Evolutionary conservation across 2,113 vertebrate species (phyloP), one percentile per base, ranked within the genome.

Genomic region (Oceanodroma tethys): DNA sequence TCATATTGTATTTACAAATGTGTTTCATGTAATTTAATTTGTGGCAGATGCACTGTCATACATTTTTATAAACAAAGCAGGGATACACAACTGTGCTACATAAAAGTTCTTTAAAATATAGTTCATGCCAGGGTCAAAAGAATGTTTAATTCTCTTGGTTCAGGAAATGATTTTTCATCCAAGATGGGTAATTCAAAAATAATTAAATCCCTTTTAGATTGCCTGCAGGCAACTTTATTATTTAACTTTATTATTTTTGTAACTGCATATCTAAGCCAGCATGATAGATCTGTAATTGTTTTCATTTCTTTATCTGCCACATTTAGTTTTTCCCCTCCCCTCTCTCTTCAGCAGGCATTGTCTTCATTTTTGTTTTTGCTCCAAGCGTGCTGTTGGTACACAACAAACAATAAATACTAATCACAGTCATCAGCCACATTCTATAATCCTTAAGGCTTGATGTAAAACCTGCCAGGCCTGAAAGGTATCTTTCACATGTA

Each of bases 231-330:
- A 95, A 84, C 72, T 94, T 95, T 95, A 95, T 93, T 95, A 93
- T 95, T 95, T 96, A 95, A 96, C 73, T 79, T 86, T 92, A 90
- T 95, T 94, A 79, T 95, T 92, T 95, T 94, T 92, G 52, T 91
- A 89, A 82, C 88, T 89, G 58, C 58, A 65, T 91, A 73, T 94
- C 91, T 87, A 85, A 95, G 30, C 34, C 94, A 91, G 66, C 25
- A 14, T 89, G 89, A 91, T 81, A 82, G 36, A 94, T 47, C 48
- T 91, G 76, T 92, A 95, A 95, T 91, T 95, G 76, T 89, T 95
- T 95, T 95, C 47, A 48, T 87, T 95, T 94, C 73, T 95, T 93
- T 95, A 45, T 95, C 93, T 95, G 47, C 18, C 58, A 42, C 3
- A 1, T 84, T 86, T 78, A 55, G 48, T 26, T 91, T 94, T 88